Conservation (phyloP, 2,888 invertebrate species). For the Thymelicus lineola region DNA sequence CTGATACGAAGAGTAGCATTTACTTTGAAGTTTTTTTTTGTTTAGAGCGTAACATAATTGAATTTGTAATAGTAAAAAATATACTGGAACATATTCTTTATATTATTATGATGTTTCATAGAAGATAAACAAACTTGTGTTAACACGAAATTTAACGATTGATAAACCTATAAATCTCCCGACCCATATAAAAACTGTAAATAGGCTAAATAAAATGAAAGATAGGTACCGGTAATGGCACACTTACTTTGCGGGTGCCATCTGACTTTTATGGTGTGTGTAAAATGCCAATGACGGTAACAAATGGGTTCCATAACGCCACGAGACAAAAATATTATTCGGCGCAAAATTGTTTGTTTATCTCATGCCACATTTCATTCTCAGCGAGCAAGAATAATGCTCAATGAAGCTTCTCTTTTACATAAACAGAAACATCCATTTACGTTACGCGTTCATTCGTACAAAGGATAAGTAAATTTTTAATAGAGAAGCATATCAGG, state of each 20-base stretch:
- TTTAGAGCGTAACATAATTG: too few relatives aligned
- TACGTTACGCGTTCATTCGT: constrained; percentile 7
- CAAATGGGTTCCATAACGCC: constrained; percentile 31
- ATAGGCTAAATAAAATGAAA: constrained; percentile 35
- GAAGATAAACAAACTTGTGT: background rate
- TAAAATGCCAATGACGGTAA: constrained; percentile 38
- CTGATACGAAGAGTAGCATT: too few relatives aligned
- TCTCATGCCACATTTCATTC: constrained; percentile 34
- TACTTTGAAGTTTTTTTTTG: too few relatives aligned
- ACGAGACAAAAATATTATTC: constrained; percentile 38
- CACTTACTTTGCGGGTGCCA: constrained; percentile 35
- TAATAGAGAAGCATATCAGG: background rate
- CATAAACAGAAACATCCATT: constrained; percentile 22
- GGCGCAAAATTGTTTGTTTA: constrained; percentile 37
- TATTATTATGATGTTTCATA: too few relatives aligned
- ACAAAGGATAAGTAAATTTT: background rate
- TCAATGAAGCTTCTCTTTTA: constrained; percentile 28
- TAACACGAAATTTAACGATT: constrained; percentile 2
- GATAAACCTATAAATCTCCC: constrained; percentile 24
- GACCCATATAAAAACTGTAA: constrained; percentile 26
- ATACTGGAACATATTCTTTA: too few relatives aligned
- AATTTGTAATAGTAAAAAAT: too few relatives aligned
- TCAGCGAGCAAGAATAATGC: constrained; percentile 26
- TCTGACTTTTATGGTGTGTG: constrained; percentile 38
- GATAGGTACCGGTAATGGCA: constrained; percentile 37